Evolutionary conservation across 1,140 invertebrate genomes (phyloP).

Genomic region (Macrobrachium rosenbergii): DNA sequence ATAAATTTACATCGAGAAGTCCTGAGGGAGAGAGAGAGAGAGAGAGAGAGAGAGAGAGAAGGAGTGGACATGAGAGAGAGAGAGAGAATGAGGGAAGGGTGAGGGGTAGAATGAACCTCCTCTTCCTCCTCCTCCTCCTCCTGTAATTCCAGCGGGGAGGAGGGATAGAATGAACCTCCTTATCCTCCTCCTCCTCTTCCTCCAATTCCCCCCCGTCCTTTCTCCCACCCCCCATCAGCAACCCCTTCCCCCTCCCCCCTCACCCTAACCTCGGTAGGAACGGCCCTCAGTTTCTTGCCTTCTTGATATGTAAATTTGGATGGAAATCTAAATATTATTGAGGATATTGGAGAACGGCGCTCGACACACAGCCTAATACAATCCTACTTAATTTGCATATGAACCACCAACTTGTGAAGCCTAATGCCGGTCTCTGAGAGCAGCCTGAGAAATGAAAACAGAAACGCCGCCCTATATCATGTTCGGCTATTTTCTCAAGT

Average conservation of each 20-base stretch:
- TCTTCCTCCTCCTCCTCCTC: neutral
- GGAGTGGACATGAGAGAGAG: neutral
- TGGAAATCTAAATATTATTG: conserved; percentile 56
- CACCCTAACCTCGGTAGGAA: too few relatives aligned
- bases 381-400: conserved; percentile 57
- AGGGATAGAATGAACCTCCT: neutral
- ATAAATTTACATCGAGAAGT: conserved; percentile 44
- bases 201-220: too few relatives aligned
- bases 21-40: neutral
- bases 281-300: conserved; percentile 35
- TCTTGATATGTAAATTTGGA: conserved; percentile 49
- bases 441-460: too few relatives aligned
- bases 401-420: conserved; percentile 50
- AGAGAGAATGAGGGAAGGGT: neutral
- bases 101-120: neutral
- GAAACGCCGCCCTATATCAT: too few relatives aligned
- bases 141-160: too few relatives aligned
- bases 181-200: neutral
- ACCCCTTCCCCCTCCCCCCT: too few relatives aligned
- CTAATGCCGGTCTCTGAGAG: conserved; percentile 9
- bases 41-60: neutral
- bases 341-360: conserved; percentile 42
- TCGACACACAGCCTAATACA: conserved; percentile 46
- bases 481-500: too few relatives aligned
- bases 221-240: too few relatives aligned